Conservation (phyloP, 2,797 vertebrate genomes). For the Acanthurus lineatus region DNA sequence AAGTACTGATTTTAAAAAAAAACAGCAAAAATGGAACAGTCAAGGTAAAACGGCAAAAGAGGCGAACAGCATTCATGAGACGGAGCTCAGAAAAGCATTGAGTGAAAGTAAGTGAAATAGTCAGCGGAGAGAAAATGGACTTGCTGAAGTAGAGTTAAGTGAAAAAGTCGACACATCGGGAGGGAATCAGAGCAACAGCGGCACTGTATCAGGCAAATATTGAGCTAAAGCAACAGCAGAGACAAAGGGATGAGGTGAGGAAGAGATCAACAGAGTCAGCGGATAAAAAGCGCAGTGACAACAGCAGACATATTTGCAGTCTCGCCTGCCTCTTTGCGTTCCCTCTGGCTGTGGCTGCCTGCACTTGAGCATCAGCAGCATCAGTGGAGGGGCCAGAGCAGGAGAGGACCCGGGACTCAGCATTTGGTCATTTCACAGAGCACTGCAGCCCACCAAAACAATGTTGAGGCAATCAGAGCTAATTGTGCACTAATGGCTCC, state of each 20-base stretch:
- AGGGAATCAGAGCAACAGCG: conserved; percentile 34
- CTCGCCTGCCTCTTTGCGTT: conserved; percentile 11
- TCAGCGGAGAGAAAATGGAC: conserved; percentile 35
- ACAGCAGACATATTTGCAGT: neutral
- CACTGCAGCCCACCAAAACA: conserved; percentile 80
- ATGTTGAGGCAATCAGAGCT: conserved; percentile 84
- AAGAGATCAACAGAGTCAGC: conserved; percentile 44
- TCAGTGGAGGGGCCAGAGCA: conserved; percentile 7
- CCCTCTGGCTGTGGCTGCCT: conserved; percentile 26
- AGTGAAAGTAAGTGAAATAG: conserved; percentile 36
- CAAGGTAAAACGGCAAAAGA: neutral
- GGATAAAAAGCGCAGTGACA: conserved; percentile 18
- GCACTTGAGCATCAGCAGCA: neutral
- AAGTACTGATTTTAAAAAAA: neutral
- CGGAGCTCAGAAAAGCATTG: neutral
- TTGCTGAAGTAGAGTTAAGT: conserved; percentile 47
- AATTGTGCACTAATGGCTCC: conserved; percentile 84
- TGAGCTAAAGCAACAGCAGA: conserved; percentile 53
- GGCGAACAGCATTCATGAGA: conserved; percentile 3
- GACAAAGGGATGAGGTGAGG: conserved; percentile 35
- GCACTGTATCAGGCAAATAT: conserved; percentile 57
- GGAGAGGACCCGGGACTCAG: conserved; percentile 45
- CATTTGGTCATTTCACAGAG: conserved; percentile 85
- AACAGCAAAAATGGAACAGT: neutral
- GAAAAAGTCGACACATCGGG: conserved; percentile 35